Base-by-base conservation (phyloP, 2,797 vertebrate genomes). In the Harpagifer antarcticus region DNA sequence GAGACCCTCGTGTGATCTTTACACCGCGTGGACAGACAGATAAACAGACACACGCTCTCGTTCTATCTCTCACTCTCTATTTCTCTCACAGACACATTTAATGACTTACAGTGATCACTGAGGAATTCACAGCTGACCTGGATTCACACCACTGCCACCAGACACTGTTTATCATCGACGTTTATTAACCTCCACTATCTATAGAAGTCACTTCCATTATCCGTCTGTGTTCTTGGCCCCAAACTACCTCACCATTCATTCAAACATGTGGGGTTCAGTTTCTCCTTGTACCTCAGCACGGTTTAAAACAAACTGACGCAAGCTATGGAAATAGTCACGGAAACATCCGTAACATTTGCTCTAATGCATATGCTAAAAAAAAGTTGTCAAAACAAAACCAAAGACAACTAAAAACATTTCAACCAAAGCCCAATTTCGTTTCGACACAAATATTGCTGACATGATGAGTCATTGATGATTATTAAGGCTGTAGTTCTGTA, bases 121-220 rank as follows among this genome's bases (percentile, higher is more conserved):
- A 70, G 31, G 68, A 83, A 69, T 76, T 59, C 13, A 49, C 44
- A 73, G 69, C 76, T 75, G 64, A 82, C 50, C 66, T 56, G 52
- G 49, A 73, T 61, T 74, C 63, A 66, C 76, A 75, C 53, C 56
- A 50, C 33, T 52, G 31, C 19, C 55, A 54, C 57, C 61, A 54
- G 48, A 61, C 55, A 52, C 71, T 47, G 42, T 74, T 72, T 73
- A 42, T 73, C 54, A 15, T 69, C 19, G 56, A n/a, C 68, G 59
- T 69, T 77, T 50, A 44, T 64, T 62, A 52, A 70, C 31, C 10
- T 16, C 44, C 31, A 15, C 64, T 81, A 79, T 80, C 44, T 72
- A 74, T 81, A 83, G 70, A 76, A 37, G 33, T 48, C 37, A 6
- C 9, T 13, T 31, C 20, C 19, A 12, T 45, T 56, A 66, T 57